Percentiles rank a stretch among this genome's conserved stretches.
These are phyloP conservation scores for Danio kyathit DNA, from an alignment of 2,797 vertebrate genomes.

Conservation along the genomic window DNA sequence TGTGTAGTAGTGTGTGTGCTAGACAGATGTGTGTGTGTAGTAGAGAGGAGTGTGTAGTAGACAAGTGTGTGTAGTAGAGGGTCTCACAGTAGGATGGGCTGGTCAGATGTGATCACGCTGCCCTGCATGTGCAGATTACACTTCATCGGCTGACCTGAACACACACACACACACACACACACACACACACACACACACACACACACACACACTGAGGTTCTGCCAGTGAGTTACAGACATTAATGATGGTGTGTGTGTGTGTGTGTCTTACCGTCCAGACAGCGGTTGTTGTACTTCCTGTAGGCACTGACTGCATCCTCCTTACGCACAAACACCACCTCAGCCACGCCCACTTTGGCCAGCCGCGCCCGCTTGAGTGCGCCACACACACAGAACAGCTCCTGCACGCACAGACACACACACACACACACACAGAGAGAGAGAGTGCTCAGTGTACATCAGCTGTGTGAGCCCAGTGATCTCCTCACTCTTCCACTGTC, in stretches of 20 bases:
- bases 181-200: not conserved
- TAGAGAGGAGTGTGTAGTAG: too few relatives aligned
- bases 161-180: slow-evolving; percentile 23
- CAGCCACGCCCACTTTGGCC: slow-evolving; percentile 92
- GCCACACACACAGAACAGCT: slow-evolving; percentile 97
- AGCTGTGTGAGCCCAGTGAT: too few relatives aligned
- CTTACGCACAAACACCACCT: slow-evolving; percentile 97
- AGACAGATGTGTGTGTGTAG: too few relatives aligned
- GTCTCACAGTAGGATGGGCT: slow-evolving; percentile 97
- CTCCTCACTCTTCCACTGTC: too few relatives aligned
- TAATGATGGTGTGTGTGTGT: not conserved
- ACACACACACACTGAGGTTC: not conserved
- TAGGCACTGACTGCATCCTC: slow-evolving; percentile 96
- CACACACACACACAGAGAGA: too few relatives aligned
- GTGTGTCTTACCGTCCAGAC: slow-evolving; percentile 87
- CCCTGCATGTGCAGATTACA: slow-evolving; percentile 98
- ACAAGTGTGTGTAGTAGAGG: not conserved
- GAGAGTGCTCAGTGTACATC: too few relatives aligned
- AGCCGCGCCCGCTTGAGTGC: slow-evolving; percentile 95
- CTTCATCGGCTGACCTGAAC: slow-evolving; percentile 96
- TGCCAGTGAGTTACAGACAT: too few relatives aligned
- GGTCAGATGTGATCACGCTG: slow-evolving; percentile 96
- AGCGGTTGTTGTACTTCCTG: slow-evolving; percentile 98
- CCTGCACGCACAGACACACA: slow-evolving; percentile 74
- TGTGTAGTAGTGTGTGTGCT: too few relatives aligned